Conservation (phyloP, 2,113 vertebrate genomes). For the Cottus gobio region DNA sequence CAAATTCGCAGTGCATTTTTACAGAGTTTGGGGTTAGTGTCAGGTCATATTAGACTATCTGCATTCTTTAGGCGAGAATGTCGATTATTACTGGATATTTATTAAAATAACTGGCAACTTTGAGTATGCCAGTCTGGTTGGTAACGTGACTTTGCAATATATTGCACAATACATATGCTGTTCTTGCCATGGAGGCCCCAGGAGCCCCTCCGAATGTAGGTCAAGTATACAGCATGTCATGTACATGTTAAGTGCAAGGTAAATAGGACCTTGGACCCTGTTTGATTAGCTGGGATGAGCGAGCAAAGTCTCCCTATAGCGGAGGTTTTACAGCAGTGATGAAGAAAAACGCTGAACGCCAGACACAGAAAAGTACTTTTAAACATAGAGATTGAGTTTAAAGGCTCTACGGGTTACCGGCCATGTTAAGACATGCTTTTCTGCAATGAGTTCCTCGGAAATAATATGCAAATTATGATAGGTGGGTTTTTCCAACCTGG, state of each 20-base stretch:
- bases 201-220: slow-evolving; percentile 33
- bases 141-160: background rate
- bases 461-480: background rate
- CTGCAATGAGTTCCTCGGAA: background rate
- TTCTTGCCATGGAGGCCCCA: background rate
- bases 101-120: background rate
- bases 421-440: background rate
- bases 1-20: slow-evolving; percentile 60
- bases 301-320: slow-evolving; percentile 69
- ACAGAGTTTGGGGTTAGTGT: slow-evolving; percentile 44
- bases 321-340: slow-evolving; percentile 33
- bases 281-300: slow-evolving; percentile 76
- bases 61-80: slow-evolving; percentile 4
- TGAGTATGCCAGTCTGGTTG: background rate
- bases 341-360: slow-evolving; percentile 55
- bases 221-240: slow-evolving; percentile 61
- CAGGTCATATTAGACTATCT: slow-evolving; percentile 34
- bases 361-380: slow-evolving; percentile 10
- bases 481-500: background rate
- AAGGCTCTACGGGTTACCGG: too few relatives aligned
- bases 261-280: slow-evolving; percentile 79
- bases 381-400: background rate
- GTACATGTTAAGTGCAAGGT: slow-evolving; percentile 58
- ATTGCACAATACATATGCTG: slow-evolving; percentile 8
- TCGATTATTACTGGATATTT: background rate